Percentiles rank a stretch among this genome's conserved stretches.
Evolutionary conservation across 2,797 vertebrate genomes (phyloP).

Genomic region (Arrhamphus sclerolepis): DNA sequence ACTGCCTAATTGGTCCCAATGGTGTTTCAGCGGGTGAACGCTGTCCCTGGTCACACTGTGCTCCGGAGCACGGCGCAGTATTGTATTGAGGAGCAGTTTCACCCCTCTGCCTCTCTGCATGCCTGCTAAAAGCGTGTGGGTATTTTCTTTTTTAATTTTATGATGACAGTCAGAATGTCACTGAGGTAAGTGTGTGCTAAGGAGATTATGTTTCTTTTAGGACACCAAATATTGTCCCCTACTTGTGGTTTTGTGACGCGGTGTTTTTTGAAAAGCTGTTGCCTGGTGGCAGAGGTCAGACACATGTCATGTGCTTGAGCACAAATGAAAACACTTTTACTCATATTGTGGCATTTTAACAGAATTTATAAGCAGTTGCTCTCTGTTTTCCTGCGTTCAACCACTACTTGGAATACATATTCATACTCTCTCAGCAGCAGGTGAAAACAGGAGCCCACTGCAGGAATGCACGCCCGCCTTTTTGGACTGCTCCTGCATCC

Average conservation of each 20-base stretch:
- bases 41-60: conserved; percentile 43
- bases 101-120: conserved; percentile 28
- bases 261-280: conserved; percentile 11
- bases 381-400: no score
- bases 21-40: conserved; percentile 61
- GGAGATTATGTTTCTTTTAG: conserved; percentile 7
- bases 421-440: neutral
- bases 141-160: conserved; percentile 29
- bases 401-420: neutral
- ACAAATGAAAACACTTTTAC: no score
- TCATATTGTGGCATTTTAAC: neutral
- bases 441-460: neutral
- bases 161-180: conserved; percentile 16
- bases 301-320: no score
- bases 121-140: conserved; percentile 22
- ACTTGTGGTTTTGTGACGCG: neutral
- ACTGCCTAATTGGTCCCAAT: conserved; percentile 74
- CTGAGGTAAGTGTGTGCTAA: conserved; percentile 17
- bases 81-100: conserved; percentile 45
- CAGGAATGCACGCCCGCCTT: conserved; percentile 27
- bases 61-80: conserved; percentile 46
- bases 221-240: conserved; percentile 7
- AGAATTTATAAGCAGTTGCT: neutral
- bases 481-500: neutral
- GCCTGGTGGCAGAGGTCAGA: neutral